A percentile compares a stretch with the other conserved stretches of the same genome.
These are phyloP conservation scores for Catagonus wagneri DNA, from an alignment of 2,113 vertebrate genomes.

Conservation along the genomic window DNA sequence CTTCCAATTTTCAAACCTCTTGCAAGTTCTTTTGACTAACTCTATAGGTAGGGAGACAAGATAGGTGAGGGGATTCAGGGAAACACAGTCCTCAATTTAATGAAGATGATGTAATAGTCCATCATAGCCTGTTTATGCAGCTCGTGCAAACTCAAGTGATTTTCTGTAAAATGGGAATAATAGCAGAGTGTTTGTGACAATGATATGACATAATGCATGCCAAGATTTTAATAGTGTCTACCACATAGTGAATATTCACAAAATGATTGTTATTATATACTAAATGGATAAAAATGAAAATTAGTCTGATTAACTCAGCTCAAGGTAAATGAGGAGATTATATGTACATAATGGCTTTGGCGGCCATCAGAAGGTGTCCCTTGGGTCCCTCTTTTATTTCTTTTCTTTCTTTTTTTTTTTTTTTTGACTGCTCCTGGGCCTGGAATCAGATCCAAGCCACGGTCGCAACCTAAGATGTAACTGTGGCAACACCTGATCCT, in stretches of 20 bases:
- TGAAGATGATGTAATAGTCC: neutral
- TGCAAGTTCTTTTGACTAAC: neutral
- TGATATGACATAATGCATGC: neutral
- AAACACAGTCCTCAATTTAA: constrained; percentile 7
- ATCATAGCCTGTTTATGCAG: neutral
- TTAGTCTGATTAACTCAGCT: constrained; percentile 11
- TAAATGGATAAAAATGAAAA: neutral
- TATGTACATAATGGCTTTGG: neutral
- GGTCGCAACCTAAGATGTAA: too few species aligned
- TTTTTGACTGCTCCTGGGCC: too few species aligned
- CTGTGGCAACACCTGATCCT: too few species aligned
- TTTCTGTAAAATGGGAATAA: constrained; percentile 37
- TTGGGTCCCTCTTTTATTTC: neutral
- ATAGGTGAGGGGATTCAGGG: neutral
- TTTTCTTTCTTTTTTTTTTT: neutral
- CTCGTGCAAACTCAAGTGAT: neutral
- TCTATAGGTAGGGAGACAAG: neutral
- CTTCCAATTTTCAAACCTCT: neutral
- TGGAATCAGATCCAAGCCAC: too few species aligned
- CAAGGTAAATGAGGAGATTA: neutral
- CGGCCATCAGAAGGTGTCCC: neutral
- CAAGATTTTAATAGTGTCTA: constrained; percentile 6
- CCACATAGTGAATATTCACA: neutral
- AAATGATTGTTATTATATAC: neutral
- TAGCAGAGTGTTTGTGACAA: neutral